These are phyloP conservation scores for Aradophagus sp. DNA, from an alignment of 1,140 invertebrate genomes.

Conservation along the genomic window DNA sequence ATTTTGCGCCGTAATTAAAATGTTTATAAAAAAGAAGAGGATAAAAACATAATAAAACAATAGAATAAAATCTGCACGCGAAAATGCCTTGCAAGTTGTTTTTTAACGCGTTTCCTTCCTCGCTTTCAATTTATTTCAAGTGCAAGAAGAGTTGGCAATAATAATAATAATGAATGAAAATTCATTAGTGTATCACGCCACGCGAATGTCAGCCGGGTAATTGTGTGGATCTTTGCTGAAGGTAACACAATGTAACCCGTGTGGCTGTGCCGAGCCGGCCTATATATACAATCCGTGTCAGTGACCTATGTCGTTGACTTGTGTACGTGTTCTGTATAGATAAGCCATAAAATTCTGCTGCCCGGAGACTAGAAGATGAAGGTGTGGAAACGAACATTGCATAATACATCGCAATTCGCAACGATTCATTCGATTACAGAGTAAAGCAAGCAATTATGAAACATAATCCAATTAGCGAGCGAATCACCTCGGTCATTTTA, in stretches of 20 bases:
- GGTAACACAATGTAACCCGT: slow-evolving; percentile 25
- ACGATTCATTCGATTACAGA: slow-evolving; percentile 8
- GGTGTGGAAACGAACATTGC: slow-evolving; percentile 15
- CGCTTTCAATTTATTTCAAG: too few relatives aligned
- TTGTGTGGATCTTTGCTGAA: too few relatives aligned
- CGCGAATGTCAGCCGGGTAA: too few relatives aligned
- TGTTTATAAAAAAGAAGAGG: too few relatives aligned
- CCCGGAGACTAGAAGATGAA: slow-evolving; percentile 10
- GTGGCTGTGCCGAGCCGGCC: slow-evolving; percentile 10
- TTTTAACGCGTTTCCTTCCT: too few relatives aligned
- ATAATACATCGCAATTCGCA: slow-evolving; percentile 2
- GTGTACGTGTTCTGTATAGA: slow-evolving; percentile 35
- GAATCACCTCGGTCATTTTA: not conserved
- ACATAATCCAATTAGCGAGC: slow-evolving; percentile 1
- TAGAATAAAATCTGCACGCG: too few relatives aligned
- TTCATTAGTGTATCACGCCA: too few relatives aligned
- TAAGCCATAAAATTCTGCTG: slow-evolving; percentile 23
- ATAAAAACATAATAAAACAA: too few relatives aligned
- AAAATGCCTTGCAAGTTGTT: too few relatives aligned
- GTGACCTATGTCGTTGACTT: slow-evolving; percentile 37
- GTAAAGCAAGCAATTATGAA: slow-evolving; percentile 10
- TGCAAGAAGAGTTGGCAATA: too few relatives aligned
- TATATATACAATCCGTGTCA: slow-evolving; percentile 32
- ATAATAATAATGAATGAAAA: too few relatives aligned
- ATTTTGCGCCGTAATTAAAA: too few relatives aligned